A percentile compares a stretch with the other conserved stretches of the same genome.
phyloP scores from a whole-genome alignment of 2,888 invertebrate species.

The Cacoxenus indagator region DNA sequence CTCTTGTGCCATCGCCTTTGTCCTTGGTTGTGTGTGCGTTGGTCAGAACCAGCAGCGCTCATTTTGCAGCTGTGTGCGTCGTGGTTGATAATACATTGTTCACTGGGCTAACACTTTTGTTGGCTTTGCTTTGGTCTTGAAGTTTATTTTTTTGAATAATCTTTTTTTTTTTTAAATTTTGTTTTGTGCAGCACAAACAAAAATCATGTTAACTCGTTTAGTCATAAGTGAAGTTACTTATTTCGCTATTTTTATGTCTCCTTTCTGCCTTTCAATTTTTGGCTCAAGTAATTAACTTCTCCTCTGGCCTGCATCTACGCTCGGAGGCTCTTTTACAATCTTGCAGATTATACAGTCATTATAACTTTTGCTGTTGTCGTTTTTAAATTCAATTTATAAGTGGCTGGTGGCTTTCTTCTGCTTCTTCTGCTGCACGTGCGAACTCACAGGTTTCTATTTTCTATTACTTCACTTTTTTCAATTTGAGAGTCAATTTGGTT shows the following conservation, averaged over 20 bases:
- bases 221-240: neutral
- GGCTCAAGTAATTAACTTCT: neutral
- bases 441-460: too few species aligned
- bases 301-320: neutral
- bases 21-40: neutral
- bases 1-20: neutral
- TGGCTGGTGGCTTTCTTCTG: neutral
- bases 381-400: neutral
- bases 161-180: neutral
- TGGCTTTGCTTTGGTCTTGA: neutral
- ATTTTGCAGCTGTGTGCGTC: neutral
- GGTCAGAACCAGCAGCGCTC: neutral
- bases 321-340: neutral
- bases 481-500: constrained; percentile 2
- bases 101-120: neutral
- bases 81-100: neutral
- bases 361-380: neutral
- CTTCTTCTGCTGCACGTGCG: neutral
- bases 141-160: neutral
- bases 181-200: neutral
- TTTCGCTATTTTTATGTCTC: neutral
- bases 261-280: neutral
- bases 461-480: too few species aligned
- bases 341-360: neutral
- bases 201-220: neutral